Evolutionary conservation across 1,140 invertebrate genomes (phyloP), one percentile per base, ranked within the genome.

Genomic region (Zelostemma sp.): DNA sequence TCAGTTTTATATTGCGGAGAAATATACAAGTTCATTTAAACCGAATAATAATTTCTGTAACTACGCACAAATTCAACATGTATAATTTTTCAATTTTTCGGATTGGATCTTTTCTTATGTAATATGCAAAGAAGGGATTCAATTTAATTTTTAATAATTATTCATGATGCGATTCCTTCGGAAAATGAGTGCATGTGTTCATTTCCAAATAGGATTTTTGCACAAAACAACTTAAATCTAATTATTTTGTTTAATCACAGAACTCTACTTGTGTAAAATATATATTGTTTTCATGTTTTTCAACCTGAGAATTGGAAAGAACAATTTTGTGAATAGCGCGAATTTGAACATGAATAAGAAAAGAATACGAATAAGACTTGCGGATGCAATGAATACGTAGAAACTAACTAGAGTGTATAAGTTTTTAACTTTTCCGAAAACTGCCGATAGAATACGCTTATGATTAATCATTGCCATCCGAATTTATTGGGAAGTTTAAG

Each of bases 371-470:
- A 38, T 38, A 3, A 14, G 12, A n/a, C 35, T 38, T 38, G 11
- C 11, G 12, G 12, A 49, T 50, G 38, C 41, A 61, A 63, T 63
- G 33, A 50, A 50, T 63, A 46, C 55, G 40, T 50, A 56, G 38
- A 47, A 43, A 54, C 12, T 38, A 47, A 55, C 17, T 55, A 62
- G 43, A 14, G 9, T 17, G 50, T 33, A 25, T 25, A 53, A 47
- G 43, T 73, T 71, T 59, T 53, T 43, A 65, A 61, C 58, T 55
- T 53, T 61, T 74, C 57, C 47, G 50, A 70, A 56, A 63, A 73
- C 70, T 76, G 70, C 73, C 73, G 67, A 71, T 67, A 47, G 51
- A 19, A 61, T 55, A 72, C 70, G 68, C 59, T 68, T 72, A 58
- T 67, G 19, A 57, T 50, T 28, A 53, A 62, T 62, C 62, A 68